phyloP scores from a whole-genome alignment of 2,113 vertebrate genomes.

The Odocoileus virginianus region DNA sequence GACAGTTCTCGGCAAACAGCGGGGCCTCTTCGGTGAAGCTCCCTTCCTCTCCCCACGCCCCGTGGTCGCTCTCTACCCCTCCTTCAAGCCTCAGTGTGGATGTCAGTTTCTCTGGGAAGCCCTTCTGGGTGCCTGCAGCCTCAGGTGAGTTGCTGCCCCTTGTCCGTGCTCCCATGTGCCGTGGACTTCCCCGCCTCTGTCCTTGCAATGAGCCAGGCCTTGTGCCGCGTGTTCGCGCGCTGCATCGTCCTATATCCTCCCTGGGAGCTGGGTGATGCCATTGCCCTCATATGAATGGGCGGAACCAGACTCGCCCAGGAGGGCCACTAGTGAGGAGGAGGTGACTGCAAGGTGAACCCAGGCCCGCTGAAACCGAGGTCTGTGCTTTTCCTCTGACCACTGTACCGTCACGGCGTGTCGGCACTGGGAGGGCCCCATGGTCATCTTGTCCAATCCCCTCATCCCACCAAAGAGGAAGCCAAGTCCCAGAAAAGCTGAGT shows the following conservation, averaged over 20 bases:
- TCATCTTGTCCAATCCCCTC: background rate
- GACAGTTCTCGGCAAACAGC: background rate
- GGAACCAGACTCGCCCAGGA: background rate
- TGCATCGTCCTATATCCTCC: background rate
- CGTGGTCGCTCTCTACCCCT: background rate
- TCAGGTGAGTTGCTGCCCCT: fast-evolving
- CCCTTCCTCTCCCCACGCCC: background rate
- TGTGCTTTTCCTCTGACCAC: background rate
- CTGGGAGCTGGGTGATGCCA: background rate
- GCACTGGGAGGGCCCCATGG: fast-evolving
- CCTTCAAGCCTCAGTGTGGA: background rate
- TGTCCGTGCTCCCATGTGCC: background rate
- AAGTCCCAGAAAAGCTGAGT: background rate
- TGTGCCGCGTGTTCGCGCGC: fast-evolving
- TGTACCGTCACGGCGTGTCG: background rate
- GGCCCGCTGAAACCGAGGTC: background rate
- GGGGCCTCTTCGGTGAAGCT: background rate
- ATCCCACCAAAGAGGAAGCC: background rate
- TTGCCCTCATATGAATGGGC: background rate
- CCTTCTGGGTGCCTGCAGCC: background rate
- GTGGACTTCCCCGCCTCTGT: background rate
- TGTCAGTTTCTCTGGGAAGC: background rate
- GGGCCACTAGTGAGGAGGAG: background rate
- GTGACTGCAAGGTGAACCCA: background rate
- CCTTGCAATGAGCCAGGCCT: background rate